Conservation (phyloP, 2,888 invertebrate genomes). For the Lasioglossum vierecki region DNA sequence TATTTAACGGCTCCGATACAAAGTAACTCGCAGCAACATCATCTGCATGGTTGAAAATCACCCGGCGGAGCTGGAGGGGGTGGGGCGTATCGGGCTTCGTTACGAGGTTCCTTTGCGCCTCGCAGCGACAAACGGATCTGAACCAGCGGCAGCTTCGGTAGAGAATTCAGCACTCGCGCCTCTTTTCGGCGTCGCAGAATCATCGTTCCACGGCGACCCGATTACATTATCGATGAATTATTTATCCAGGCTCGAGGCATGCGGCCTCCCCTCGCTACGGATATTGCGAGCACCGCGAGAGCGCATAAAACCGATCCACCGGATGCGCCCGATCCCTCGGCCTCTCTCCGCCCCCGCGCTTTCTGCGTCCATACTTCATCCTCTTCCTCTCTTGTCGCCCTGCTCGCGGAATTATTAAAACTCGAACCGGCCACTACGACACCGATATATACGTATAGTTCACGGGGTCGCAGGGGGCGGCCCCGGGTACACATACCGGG, state of each 20-base stretch:
- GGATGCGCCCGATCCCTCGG: conserved; percentile 52
- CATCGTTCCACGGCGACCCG: conserved; percentile 17
- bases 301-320: conserved; percentile 59
- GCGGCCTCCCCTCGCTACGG: conserved; percentile 37
- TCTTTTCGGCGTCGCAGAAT: conserved; percentile 29
- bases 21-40: conserved; percentile 57
- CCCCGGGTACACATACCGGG: conserved; percentile 68
- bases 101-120: conserved; percentile 42
- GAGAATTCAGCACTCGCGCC: conserved; percentile 35
- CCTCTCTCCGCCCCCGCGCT: conserved; percentile 3
- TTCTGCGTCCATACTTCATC: conserved; percentile 32
- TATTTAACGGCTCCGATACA: conserved; percentile 57
- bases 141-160: neutral
- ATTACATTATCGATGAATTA: conserved; percentile 75
- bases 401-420: conserved; percentile 79
- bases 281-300: conserved; percentile 70
- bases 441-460: conserved; percentile 61
- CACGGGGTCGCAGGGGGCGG: conserved; percentile 34
- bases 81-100: conserved; percentile 29
- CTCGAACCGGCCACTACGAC: conserved; percentile 72
- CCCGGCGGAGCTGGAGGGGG: neutral
- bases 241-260: conserved; percentile 65
- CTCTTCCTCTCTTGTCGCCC: conserved; percentile 67
- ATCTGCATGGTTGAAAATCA: conserved; percentile 67
- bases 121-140: neutral